A percentile compares a stretch with the other conserved stretches of the same genome.
Evolutionary conservation across 2,113 vertebrate genomes (phyloP).

Genomic region (Candoia aspera): DNA sequence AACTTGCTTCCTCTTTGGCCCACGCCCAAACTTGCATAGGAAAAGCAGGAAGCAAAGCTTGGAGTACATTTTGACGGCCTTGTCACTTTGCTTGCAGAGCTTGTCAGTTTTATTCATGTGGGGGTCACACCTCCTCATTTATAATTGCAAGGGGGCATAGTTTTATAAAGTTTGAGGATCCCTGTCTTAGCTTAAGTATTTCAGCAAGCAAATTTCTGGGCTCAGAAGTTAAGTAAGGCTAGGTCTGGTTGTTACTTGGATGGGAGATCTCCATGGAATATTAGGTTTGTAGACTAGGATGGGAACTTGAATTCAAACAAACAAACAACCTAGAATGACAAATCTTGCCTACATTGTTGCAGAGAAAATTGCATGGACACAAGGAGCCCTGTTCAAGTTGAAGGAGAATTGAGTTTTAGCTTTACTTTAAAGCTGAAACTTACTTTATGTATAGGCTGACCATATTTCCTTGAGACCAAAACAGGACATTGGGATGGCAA

Average conservation of each 20-base stretch:
- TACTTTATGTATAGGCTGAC: too few relatives aligned
- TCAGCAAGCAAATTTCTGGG: not conserved
- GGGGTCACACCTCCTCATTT: not conserved
- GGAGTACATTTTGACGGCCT: not conserved
- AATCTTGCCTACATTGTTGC: not conserved
- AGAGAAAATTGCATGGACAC: not conserved
- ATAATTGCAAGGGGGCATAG: not conserved
- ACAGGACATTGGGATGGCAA: too few relatives aligned
- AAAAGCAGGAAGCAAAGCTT: not conserved
- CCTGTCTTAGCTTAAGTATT: not conserved
- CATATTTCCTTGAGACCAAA: too few relatives aligned
- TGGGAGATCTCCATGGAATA: not conserved
- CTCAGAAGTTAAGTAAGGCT: not conserved
- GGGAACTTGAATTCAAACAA: not conserved
- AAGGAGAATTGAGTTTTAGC: not conserved
- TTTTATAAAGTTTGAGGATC: not conserved
- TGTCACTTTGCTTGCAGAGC: not conserved
- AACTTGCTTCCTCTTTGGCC: not conserved
- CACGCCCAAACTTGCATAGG: not conserved
- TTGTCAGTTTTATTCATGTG: not conserved
- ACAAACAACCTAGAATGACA: not conserved
- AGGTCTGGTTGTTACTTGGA: not conserved
- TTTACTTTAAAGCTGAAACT: not conserved
- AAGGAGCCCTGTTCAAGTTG: not conserved
- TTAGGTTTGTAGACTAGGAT: not conserved